These are phyloP conservation scores for Metalampra italica DNA, from an alignment of 2,888 invertebrate species.

Conservation along the genomic window DNA sequence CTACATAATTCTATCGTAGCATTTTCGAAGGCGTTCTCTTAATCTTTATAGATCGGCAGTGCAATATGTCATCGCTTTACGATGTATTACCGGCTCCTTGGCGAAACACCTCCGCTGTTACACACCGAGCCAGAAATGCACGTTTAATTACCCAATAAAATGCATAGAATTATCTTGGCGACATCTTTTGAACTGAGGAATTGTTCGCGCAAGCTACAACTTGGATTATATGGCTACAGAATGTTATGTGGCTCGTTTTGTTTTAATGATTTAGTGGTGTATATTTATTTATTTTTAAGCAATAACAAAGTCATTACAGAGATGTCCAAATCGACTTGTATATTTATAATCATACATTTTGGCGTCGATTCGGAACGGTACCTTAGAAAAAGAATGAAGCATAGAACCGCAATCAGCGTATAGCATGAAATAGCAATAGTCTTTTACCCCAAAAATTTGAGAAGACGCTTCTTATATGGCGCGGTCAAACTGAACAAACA, in stretches of 20 bases:
- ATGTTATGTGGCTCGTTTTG: neutral
- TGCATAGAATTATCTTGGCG: conserved; percentile 25
- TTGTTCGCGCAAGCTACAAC: conserved; percentile 3
- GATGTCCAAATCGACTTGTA: too few relatives aligned
- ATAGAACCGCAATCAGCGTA: too few relatives aligned
- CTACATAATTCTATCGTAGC: neutral
- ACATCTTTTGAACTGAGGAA: conserved; percentile 23
- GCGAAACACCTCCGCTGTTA: neutral
- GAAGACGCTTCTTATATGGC: too few relatives aligned
- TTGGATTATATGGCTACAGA: neutral
- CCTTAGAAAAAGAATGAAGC: too few relatives aligned
- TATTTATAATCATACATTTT: too few relatives aligned
- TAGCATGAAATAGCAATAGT: too few relatives aligned
- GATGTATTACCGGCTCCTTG: neutral
- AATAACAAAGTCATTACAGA: too few relatives aligned
- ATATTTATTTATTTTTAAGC: too few relatives aligned
- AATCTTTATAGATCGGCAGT: neutral
- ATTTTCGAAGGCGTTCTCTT: neutral
- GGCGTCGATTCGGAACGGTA: too few relatives aligned
- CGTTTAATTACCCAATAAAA: conserved; percentile 33
- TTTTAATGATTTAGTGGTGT: neutral
- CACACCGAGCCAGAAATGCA: conserved; percentile 7
- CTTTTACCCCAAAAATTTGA: too few relatives aligned
- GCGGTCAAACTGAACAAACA: too few relatives aligned
- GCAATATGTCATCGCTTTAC: conserved; percentile 8